Evolutionary conservation across 2,797 vertebrate species (phyloP).

Genomic region (Eidolon dupreanum): DNA sequence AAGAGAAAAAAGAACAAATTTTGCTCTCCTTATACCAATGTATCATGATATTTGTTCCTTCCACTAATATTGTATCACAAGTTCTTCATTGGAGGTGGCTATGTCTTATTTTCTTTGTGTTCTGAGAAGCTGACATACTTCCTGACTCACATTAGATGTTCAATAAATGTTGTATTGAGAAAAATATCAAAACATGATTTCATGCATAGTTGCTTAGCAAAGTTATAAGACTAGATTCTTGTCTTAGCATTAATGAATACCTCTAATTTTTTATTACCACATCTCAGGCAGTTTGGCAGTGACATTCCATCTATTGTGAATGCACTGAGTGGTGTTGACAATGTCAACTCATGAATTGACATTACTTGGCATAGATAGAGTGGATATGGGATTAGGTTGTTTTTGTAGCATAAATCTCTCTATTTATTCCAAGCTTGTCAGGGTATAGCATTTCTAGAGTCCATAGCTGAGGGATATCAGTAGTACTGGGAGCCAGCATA

Average conservation of each 20-base stretch:
- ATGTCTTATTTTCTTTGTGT: not conserved
- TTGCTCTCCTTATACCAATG: not conserved
- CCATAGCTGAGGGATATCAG: not conserved
- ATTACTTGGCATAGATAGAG: not conserved
- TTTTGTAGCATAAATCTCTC: not conserved
- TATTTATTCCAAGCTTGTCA: not conserved
- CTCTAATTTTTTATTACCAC: not conserved
- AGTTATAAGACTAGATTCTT: not conserved
- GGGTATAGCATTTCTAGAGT: not conserved
- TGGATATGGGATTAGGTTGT: not conserved
- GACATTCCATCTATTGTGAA: not conserved
- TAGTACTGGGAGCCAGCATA: not conserved
- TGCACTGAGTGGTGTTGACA: not conserved
- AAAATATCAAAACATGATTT: not conserved
- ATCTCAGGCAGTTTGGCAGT: not conserved
- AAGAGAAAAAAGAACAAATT: not conserved
- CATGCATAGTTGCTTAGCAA: not conserved
- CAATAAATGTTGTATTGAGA: not conserved
- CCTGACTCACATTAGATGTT: not conserved
- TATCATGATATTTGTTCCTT: not conserved
- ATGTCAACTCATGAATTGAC: not conserved
- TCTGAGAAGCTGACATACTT: not conserved
- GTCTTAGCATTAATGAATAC: not conserved
- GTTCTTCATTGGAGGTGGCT: not conserved
- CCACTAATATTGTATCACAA: not conserved